Base-by-base conservation (phyloP, 2,113 vertebrate species). In the Lota lota region DNA sequence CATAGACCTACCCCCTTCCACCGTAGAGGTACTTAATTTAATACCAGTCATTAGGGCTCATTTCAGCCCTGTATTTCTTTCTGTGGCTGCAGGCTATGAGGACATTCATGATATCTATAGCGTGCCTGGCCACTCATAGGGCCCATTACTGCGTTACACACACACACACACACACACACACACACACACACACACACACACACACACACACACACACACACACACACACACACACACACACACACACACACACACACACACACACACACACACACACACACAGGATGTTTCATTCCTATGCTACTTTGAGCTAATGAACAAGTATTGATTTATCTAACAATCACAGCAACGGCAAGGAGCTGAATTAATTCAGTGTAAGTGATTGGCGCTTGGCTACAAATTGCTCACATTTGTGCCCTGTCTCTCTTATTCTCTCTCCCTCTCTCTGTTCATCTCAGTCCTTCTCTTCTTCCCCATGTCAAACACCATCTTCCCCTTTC, bases 261-360 rank as follows among this genome's bases (percentile, higher is more conserved):
- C 17, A 54, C 64, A 78, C 65, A 68, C 63, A 74, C 63, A 59
- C 67, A 68, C 57, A 68, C 79, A 77, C 78, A n/a, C 66, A 18
- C 24, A 28, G 59, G 58, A 66, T 28, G 75, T 81, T 79, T 80
- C 79, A 78, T 83, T 68, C 74, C 74, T 72, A 63, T 54, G 74
- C 64, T 77, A 74, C 80, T 83, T 57, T 19, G 70, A 78, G 75
- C 79, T 80, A 87, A 87, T 84, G 77, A 86, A 80, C 73, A 79
- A 66, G 63, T 81, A 87, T 86, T 50, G 72, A 88, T 87, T 83
- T 85, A 81, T 86, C 76, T 67, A 76, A 83, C 80, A 81, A 81
- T 81, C 69, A 60, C 58, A 53, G 61, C 68, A 64, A 77, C 72
- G 70, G 81, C 77, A 83, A 76, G 82, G 79, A 72, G 64, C 70